Base-by-base conservation (phyloP, 2,797 vertebrate genomes). In the Geotrypetes seraphini region DNA sequence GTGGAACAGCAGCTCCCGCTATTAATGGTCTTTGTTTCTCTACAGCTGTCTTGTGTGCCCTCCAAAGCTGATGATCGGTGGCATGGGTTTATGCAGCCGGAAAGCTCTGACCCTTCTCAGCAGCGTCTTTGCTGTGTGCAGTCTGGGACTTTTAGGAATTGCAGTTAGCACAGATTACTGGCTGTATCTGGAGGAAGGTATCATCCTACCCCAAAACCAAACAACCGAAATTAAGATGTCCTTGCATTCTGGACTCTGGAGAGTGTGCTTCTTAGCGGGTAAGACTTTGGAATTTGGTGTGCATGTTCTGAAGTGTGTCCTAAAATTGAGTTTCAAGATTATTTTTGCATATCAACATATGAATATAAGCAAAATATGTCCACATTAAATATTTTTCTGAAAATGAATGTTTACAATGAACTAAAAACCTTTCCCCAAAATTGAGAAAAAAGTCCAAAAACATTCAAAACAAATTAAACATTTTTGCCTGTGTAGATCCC, bases 91-190 rank as follows among this genome's bases (percentile, higher is more conserved):
- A 37, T 97, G 87, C 10, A 86, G 95, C 57, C 90, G 92, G 69
- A 96, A 89, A 62, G 90, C 81, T 10, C 73, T 97, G 79, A 92
- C 91, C 49, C 81, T 97, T 78, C 87, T 98, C 58, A 95, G 92
- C 85, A 94, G 91, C 22, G 81, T 96, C 40, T 96, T 97, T 8
- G 88, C 92, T 0, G 90, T 96, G 41, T 95, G 90, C 0, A 80
- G 79, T 53, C 83, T 97, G 37, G 90, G 91, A n/a, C 85, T 96
- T 29, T 68, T 97, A 75, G 92, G 93, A 30, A 81, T 96, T 4
- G 92, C 94, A 0, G 91, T 97, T 38, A 94, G 91, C 85, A 97
- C 94, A 0, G 94, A 98, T 78, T 96, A 97, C 73, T 98, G 95
- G 93, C 86, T 98, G 24, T 96, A 96, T 79, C 75, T 96, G 75